Conservation (phyloP, 2,797 vertebrate genomes). For the Pempheris klunzingeri region DNA sequence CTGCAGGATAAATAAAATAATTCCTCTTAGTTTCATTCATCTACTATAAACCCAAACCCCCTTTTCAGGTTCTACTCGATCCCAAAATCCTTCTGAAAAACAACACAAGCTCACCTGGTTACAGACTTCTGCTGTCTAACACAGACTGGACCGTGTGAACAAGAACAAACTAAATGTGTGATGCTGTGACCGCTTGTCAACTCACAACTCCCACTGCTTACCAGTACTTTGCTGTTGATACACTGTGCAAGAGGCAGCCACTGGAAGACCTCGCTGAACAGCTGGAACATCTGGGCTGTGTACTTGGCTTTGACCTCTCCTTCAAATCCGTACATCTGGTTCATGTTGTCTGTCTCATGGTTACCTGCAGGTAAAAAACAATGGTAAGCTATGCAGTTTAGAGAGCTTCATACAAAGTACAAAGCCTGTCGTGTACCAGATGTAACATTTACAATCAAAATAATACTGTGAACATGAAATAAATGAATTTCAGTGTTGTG, state of each 20-base stretch:
- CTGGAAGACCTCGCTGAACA: conserved; percentile 99
- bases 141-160: not conserved
- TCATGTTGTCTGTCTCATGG: conserved; percentile 99
- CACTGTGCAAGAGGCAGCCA: conserved; percentile 97
- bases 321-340: conserved; percentile 98
- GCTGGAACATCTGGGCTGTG: conserved; percentile 96
- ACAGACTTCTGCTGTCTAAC: not conserved
- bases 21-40: not conserved
- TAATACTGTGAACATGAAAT: not conserved
- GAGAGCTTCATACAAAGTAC: accelerated
- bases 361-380: conserved; percentile 85
- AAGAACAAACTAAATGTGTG: not conserved
- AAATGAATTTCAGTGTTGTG: not conserved
- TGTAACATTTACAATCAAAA: too few species aligned
- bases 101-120: not conserved
- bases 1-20: not conserved
- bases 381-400: not conserved
- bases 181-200: not conserved
- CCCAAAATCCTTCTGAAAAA: not conserved
- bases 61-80: not conserved
- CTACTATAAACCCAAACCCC: not conserved
- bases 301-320: conserved; percentile 98
- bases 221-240: conserved; percentile 94
- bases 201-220: conserved; percentile 65
- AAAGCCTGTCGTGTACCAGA: too few species aligned